These are phyloP conservation scores for Hapalemur alaotrensis DNA, from an alignment of 2,797 vertebrate species.

Conservation along the genomic window DNA sequence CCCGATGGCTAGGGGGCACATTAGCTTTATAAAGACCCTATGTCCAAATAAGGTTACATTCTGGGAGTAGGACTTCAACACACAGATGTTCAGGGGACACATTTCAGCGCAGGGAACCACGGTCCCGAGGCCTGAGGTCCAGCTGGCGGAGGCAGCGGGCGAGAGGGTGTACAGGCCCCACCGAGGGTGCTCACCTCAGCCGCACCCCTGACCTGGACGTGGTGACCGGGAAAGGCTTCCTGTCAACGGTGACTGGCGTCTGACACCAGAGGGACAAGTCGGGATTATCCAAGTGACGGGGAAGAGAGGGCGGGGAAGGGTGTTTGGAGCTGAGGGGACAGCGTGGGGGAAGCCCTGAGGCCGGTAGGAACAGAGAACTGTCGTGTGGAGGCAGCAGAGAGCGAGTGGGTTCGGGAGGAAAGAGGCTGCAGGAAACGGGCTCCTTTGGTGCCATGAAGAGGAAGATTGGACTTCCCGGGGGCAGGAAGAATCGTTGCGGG, in stretches of 20 bases:
- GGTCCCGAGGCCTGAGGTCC: background rate
- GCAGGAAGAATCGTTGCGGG: background rate
- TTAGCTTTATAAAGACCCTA: background rate
- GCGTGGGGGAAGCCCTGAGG: background rate
- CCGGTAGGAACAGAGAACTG: no score
- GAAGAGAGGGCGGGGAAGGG: background rate
- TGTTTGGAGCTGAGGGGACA: background rate
- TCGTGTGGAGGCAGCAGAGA: background rate
- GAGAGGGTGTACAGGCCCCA: background rate
- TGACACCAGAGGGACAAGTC: no score
- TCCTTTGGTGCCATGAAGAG: background rate
- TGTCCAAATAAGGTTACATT: background rate
- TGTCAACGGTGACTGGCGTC: background rate
- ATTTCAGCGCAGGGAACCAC: fast-evolving
- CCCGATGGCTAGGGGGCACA: no score
- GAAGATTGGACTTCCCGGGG: background rate
- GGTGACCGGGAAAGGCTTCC: background rate
- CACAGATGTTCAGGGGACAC: background rate
- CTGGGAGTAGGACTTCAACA: background rate
- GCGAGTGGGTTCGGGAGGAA: fast-evolving
- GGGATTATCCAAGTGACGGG: background rate
- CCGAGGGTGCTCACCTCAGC: fast-evolving
- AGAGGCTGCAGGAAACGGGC: no score
- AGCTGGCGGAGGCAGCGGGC: fast-evolving
- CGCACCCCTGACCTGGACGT: fast-evolving